Evolutionary conservation across 2,888 invertebrate genomes (phyloP).

Genomic region (Harpalus rubripes): DNA sequence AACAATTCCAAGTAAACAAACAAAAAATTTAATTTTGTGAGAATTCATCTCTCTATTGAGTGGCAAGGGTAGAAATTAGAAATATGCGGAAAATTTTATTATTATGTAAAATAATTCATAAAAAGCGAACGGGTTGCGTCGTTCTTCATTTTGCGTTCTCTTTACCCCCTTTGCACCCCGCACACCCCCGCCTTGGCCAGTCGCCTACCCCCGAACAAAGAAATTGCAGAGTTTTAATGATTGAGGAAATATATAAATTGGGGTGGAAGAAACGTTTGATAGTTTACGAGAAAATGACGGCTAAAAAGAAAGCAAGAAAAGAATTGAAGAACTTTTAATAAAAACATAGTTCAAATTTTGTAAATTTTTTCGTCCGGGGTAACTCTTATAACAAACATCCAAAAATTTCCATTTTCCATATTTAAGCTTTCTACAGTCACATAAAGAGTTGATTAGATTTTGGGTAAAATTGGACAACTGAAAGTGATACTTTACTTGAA

Average conservation of each 20-base stretch:
- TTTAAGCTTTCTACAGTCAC: no score
- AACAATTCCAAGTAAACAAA: constrained; percentile 6
- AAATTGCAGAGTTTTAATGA: constrained; percentile 65
- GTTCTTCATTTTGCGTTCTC: constrained; percentile 55
- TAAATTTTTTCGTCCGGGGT: no score
- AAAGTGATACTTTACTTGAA: no score
- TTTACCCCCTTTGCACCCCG: constrained; percentile 9
- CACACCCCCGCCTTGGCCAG: constrained; percentile 23
- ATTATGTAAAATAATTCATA: constrained; percentile 66
- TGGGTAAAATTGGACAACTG: no score
- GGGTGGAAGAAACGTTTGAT: constrained; percentile 61
- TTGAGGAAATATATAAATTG: constrained; percentile 63
- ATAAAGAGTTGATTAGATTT: no score
- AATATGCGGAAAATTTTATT: constrained; percentile 66
- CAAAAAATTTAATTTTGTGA: constrained; percentile 1
- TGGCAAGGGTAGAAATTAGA: constrained; percentile 50
- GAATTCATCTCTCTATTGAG: constrained; percentile 32
- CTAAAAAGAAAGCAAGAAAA: not conserved
- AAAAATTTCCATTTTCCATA: no score
- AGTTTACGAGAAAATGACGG: constrained; percentile 27
- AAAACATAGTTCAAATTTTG: no score
- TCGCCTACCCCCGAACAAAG: constrained; percentile 46
- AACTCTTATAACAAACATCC: no score
- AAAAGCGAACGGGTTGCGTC: constrained; percentile 59
- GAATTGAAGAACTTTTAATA: no score